phyloP scores from a whole-genome alignment of 92 coral and sea anemone species.

The Parazoanthus darwini region DNA sequence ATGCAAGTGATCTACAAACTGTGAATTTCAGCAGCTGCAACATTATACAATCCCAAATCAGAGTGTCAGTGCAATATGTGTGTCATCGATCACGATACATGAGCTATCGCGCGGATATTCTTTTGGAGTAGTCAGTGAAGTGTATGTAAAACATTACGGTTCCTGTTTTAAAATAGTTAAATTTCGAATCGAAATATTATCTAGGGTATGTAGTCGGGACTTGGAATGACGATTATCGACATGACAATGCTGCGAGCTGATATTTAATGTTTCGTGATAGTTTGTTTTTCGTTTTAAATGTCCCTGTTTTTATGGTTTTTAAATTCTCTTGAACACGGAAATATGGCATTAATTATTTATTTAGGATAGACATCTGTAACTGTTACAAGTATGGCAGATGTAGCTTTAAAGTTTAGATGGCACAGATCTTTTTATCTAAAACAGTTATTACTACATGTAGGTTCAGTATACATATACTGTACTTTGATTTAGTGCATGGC shows the following conservation, averaged over 20 bases:
- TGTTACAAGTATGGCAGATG: not conserved
- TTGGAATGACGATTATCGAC: not conserved
- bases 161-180: too few relatives aligned
- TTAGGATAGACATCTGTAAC: not conserved
- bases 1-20: not conserved
- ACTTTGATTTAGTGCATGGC: not conserved
- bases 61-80: not conserved
- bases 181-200: not conserved
- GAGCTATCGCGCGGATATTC: not conserved
- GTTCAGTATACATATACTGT: too few relatives aligned
- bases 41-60: not conserved
- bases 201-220: not conserved
- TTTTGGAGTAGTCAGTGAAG: not conserved
- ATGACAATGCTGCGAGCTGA: not conserved
- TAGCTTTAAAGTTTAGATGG: not conserved
- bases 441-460: too few relatives aligned
- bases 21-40: not conserved
- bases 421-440: not conserved
- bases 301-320: constrained; percentile 2
- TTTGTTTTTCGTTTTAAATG: not conserved
- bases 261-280: not conserved
- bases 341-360: constrained; percentile 16
- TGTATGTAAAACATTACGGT: not conserved
- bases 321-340: not conserved
- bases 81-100: not conserved